Base-by-base conservation (phyloP, 2,888 invertebrate genomes). In the Orthosia gracilis region DNA sequence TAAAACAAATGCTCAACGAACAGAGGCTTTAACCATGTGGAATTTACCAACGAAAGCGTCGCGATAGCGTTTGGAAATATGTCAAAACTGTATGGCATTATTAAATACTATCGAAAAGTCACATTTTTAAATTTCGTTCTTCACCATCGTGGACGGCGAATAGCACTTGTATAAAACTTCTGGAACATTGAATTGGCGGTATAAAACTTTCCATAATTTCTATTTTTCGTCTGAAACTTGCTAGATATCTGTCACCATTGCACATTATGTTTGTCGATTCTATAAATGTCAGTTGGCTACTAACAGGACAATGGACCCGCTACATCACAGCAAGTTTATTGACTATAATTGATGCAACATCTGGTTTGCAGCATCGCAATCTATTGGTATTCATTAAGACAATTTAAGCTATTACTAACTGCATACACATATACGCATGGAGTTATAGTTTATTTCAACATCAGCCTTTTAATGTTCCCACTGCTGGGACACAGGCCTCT, bases 261-360 rank as follows among this genome's bases (percentile, higher is more conserved):
- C 21, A 11, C 45, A 31, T 9, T 9, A 45, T 13, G 11, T 58
- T 15, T 57, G 55, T 65, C 0, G 52, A 31, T 59, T 59, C 59
- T 80, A 52, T 45, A 40, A 63, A 26, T 18, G 40, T 21, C 31
- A n/a, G 17, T 71, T 18, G 47, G 1, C 59, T 57, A 61, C 58
- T 15, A 64, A 70, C 17, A 58, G 69, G 52, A 66, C 76, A 67
- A 80, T 69, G 62, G 58, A 83, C 77, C 59, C 59, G 5, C 45
- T 65, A 63, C 69, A 58, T 40, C 23, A 26, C 61, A 74, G 63
- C 50, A 55, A 18, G 61, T 69, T 77, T 54, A 82, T 87, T 86
- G 80, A 75, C 57, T 40, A 73, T 69, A 80, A 86, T 82, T 84
- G 86, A 62, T 85, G 78, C 80, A 86, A 71, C 74, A 78, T 77